These are phyloP conservation scores for Laspeyria flexula DNA, from an alignment of 2,888 invertebrate genomes.

Conservation along the genomic window DNA sequence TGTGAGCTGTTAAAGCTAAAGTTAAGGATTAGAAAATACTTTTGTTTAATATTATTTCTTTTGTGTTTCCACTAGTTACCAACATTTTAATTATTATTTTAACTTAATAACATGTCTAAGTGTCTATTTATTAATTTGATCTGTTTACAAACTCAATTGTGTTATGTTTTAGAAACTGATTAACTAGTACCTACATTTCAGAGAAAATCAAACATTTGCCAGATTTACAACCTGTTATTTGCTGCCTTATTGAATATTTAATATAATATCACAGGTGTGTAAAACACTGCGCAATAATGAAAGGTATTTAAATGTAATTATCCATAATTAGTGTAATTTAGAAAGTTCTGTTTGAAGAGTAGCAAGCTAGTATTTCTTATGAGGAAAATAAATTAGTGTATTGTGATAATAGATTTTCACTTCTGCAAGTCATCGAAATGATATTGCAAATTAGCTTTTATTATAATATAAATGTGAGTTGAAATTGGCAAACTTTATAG, in stretches of 20 bases:
- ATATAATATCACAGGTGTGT: neutral
- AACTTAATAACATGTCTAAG: neutral
- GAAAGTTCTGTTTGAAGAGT: slow-evolving; percentile 16
- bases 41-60: neutral
- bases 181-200: neutral
- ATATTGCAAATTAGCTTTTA: slow-evolving; percentile 27
- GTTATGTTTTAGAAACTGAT: neutral
- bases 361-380: slow-evolving; percentile 34
- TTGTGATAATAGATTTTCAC: slow-evolving; percentile 29
- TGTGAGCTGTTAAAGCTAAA: neutral
- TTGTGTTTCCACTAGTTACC: slow-evolving; percentile 1
- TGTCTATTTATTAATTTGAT: slow-evolving; percentile 5
- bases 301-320: neutral
- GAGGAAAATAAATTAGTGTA: slow-evolving; percentile 16
- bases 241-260: slow-evolving; percentile 1
- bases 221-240: neutral
- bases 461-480: slow-evolving; percentile 5
- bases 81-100: neutral
- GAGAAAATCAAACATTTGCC: neutral
- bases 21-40: neutral
- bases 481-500: neutral
- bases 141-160: neutral
- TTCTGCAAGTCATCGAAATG: slow-evolving; percentile 16
- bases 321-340: slow-evolving; percentile 5
- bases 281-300: neutral